These are phyloP conservation scores for Dinoponera quadriceps DNA, from an alignment of 1,140 invertebrate genomes.

Conservation along the genomic window DNA sequence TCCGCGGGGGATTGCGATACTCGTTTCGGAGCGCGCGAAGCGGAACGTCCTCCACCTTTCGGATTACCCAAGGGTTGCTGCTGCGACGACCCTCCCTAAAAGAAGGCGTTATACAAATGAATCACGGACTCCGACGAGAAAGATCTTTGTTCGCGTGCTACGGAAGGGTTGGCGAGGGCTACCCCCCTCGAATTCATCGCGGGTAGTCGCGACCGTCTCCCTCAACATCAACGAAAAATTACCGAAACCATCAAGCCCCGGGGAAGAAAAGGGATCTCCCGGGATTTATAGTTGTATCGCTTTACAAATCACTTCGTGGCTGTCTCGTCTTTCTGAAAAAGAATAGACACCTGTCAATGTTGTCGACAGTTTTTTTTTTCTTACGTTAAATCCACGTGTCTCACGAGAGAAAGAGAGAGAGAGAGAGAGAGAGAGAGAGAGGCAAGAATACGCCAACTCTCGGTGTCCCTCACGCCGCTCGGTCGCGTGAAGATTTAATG, in stretches of 20 bases:
- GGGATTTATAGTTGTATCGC: background rate
- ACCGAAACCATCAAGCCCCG: background rate
- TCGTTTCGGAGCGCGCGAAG: background rate
- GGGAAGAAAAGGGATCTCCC: background rate
- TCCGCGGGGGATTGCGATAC: background rate
- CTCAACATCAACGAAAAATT: background rate
- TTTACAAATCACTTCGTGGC: background rate
- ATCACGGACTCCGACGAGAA: background rate
- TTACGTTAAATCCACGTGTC: background rate
- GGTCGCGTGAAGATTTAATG: slow-evolving; percentile 38
- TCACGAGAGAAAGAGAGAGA: background rate
- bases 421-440: background rate
- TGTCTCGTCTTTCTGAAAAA: background rate
- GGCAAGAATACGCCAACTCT: background rate
- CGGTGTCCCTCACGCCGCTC: background rate
- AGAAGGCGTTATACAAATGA: slow-evolving; percentile 34
- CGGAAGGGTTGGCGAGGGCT: background rate
- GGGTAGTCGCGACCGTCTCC: background rate
- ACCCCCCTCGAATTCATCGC: slow-evolving; percentile 9
- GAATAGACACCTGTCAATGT: too few relatives aligned
- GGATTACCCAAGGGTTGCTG: background rate
- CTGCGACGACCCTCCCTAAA: background rate
- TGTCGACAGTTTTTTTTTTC: too few relatives aligned
- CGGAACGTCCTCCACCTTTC: background rate
- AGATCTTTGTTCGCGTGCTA: background rate